These are phyloP conservation scores for Etheostoma perlongum DNA, from an alignment of 2,797 vertebrate species.

Conservation along the genomic window DNA sequence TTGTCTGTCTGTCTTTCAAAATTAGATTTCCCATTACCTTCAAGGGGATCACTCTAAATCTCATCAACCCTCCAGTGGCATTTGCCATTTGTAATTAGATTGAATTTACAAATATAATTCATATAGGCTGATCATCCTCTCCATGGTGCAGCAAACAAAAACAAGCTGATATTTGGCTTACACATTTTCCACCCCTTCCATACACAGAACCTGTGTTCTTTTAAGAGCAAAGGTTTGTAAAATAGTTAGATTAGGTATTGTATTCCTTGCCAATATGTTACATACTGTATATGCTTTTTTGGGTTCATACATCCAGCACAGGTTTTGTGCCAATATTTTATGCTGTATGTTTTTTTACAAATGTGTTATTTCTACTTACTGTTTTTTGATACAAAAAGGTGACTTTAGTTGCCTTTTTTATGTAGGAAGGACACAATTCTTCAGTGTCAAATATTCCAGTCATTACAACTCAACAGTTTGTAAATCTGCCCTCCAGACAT, in stretches of 20 bases:
- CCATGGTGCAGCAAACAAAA: neutral
- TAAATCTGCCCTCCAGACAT: neutral
- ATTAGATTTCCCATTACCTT: conserved; percentile 2
- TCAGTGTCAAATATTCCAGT: neutral
- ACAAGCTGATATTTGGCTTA: neutral
- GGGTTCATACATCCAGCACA: neutral
- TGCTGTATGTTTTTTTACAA: neutral
- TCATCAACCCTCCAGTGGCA: neutral
- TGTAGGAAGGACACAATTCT: neutral
- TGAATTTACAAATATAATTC: neutral
- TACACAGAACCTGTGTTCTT: neutral
- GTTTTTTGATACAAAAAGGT: neutral
- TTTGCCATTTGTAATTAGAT: neutral
- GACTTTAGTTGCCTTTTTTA: neutral
- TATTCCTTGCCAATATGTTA: neutral
- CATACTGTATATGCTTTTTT: neutral
- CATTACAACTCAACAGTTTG: conserved; percentile 1
- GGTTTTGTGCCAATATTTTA: neutral
- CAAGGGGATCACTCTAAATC: conserved; percentile 8
- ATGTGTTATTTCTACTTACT: neutral
- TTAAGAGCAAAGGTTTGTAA: neutral
- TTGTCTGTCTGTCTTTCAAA: neutral
- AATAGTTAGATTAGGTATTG: neutral
- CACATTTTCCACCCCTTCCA: neutral
- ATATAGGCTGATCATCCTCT: neutral